Percentiles rank a stretch among this genome's conserved stretches.
phyloP scores from a whole-genome alignment of 1,140 invertebrate genomes.

The Drosophila kikkawai region DNA sequence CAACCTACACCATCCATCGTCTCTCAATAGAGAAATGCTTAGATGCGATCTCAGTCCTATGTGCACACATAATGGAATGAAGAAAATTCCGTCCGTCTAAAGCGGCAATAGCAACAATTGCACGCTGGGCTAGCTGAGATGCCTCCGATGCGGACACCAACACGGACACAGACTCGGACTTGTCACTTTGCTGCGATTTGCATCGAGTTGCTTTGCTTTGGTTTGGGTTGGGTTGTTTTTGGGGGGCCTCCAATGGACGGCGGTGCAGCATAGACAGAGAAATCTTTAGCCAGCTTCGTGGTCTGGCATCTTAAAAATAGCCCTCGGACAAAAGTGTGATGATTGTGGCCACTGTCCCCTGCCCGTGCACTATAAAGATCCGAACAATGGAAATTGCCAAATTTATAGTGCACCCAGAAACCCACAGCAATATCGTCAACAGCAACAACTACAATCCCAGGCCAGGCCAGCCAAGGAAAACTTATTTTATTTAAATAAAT shows the following conservation, averaged over 20 bases:
- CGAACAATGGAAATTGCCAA: slow-evolving; percentile 82
- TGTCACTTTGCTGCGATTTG: slow-evolving; percentile 65
- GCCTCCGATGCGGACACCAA: slow-evolving; percentile 44
- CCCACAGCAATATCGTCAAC: slow-evolving; percentile 49
- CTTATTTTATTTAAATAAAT: slow-evolving; percentile 84
- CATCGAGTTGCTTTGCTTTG: slow-evolving; percentile 20
- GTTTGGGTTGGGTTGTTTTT: slow-evolving; percentile 37
- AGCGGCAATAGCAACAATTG: slow-evolving; percentile 59
- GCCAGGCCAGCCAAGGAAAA: slow-evolving; percentile 67
- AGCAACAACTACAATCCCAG: slow-evolving; percentile 45
- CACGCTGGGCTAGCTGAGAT: slow-evolving; percentile 75
- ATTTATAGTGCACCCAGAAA: slow-evolving; percentile 78
- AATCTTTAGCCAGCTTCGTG: slow-evolving; percentile 53
- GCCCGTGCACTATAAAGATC: slow-evolving; percentile 41
- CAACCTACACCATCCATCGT: slow-evolving; percentile 62
- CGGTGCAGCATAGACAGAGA: slow-evolving; percentile 61
- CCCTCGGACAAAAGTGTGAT: slow-evolving; percentile 83
- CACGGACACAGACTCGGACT: slow-evolving; percentile 53
- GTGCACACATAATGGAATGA: slow-evolving; percentile 84
- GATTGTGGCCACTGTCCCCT: slow-evolving; percentile 30
- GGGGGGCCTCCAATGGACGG: slow-evolving; percentile 76
- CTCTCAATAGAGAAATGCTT: slow-evolving; percentile 82
- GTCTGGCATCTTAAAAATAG: slow-evolving; percentile 76
- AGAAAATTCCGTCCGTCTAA: slow-evolving; percentile 83
- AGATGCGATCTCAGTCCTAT: slow-evolving; percentile 72